These are phyloP conservation scores for Aspidiotus rigidus DNA, from an alignment of 2,888 invertebrate species.

Conservation along the genomic window DNA sequence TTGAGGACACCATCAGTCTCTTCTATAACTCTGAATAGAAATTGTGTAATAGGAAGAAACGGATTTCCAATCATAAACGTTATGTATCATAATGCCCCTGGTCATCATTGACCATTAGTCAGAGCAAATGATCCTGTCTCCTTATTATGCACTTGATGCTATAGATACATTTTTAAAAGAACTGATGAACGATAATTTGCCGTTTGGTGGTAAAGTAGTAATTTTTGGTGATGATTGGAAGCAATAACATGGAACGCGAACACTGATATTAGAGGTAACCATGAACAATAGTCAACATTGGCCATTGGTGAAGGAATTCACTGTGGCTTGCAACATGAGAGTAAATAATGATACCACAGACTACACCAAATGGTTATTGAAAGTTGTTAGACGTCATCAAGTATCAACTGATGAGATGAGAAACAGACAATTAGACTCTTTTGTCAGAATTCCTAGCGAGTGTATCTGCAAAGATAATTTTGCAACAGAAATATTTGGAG, in stretches of 20 bases:
- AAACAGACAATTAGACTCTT: not conserved
- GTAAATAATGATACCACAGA: not conserved
- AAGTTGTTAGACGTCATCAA: not conserved
- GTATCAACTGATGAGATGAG: not conserved
- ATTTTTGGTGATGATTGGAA: no score
- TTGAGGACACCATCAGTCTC: no score
- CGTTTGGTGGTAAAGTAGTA: slow-evolving; percentile 1
- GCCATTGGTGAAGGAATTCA: not conserved
- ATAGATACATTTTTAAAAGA: no score
- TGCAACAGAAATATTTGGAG: not conserved
- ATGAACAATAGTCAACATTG: not conserved
- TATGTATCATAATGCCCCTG: no score
- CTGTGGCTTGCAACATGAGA: not conserved
- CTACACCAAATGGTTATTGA: not conserved
- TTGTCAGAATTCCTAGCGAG: no score
- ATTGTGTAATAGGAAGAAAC: no score
- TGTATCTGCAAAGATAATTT: not conserved
- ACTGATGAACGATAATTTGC: not conserved
- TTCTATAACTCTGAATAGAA: no score
- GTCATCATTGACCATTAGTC: no score
- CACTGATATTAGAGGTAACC: not conserved
- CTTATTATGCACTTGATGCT: no score
- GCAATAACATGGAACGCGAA: not conserved
- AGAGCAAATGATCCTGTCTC: no score
- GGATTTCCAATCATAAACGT: no score